A percentile compares a stretch with the other conserved stretches of the same genome.
phyloP scores from a whole-genome alignment of 2,113 vertebrate genomes.

The Sapajus apella region DNA sequence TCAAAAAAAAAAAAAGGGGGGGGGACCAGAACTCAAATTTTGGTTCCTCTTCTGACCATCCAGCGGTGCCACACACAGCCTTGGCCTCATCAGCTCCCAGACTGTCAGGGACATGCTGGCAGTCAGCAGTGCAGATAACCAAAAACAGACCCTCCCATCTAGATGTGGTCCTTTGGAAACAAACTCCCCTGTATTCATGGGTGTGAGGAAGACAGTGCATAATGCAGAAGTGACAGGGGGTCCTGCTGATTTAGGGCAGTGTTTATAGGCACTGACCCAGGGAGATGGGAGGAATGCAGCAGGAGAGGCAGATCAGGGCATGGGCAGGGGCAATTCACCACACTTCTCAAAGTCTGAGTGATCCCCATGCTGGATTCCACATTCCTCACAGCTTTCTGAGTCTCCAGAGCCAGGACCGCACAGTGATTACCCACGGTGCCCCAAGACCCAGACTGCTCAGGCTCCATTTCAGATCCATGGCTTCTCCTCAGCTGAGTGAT shows the following conservation, averaged over 20 bases:
- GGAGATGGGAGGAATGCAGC: neutral
- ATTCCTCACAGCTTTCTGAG: neutral
- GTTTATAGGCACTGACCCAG: neutral
- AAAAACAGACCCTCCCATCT: no score
- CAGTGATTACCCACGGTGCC: fast-evolving
- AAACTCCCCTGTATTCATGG: neutral
- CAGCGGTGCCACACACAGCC: neutral
- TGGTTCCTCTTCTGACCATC: neutral
- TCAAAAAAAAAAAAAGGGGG: no score
- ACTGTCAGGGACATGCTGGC: neutral
- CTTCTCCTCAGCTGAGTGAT: neutral
- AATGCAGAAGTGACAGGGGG: neutral
- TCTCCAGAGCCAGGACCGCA: neutral
- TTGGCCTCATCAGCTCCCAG: neutral
- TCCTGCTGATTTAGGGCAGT: neutral
- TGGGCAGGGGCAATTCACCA: neutral
- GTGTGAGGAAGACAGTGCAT: neutral
- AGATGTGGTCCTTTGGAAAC: neutral
- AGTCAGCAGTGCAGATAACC: neutral
- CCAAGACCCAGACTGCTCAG: no score
- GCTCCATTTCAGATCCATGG: neutral
- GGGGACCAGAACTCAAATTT: neutral
- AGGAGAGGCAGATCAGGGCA: neutral
- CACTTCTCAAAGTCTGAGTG: neutral
- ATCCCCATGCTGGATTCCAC: neutral